phyloP scores from a whole-genome alignment of 2,888 invertebrate genomes.

The Stenoptilia bipunctidactyla region DNA sequence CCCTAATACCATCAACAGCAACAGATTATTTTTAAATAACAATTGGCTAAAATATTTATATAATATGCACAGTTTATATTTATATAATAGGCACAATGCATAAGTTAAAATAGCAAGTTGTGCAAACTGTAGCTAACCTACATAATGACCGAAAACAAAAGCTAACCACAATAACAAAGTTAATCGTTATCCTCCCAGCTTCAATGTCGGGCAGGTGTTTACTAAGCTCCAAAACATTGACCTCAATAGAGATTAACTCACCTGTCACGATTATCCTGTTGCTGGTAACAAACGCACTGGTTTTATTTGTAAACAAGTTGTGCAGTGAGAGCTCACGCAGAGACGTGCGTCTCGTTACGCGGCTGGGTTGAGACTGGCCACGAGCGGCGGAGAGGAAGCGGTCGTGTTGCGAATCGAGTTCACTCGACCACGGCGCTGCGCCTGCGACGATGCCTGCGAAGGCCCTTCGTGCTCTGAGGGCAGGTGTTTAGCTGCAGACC shows the following conservation, averaged over 20 bases:
- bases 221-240: constrained; percentile 31
- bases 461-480: constrained; percentile 8
- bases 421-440: constrained; percentile 27
- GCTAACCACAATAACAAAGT: constrained; percentile 33
- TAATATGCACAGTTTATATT: too few species aligned
- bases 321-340: constrained; percentile 13
- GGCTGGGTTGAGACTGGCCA: constrained; percentile 41
- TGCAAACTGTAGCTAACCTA: constrained; percentile 23
- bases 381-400: constrained; percentile 12
- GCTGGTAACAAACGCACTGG: constrained; percentile 33
- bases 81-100: too few species aligned
- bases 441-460: constrained; percentile 12
- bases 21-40: too few species aligned
- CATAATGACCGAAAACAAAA: constrained; percentile 41
- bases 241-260: constrained; percentile 46
- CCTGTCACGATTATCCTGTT: constrained; percentile 51
- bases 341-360: constrained; percentile 34
- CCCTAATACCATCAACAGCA: too few species aligned
- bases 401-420: constrained; percentile 43
- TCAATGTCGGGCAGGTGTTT: constrained; percentile 15
- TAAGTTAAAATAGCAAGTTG: too few species aligned
- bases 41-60: too few species aligned
- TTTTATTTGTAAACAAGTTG: constrained; percentile 51
- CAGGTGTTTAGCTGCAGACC: constrained; percentile 17
- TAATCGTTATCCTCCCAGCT: constrained; percentile 21